phyloP scores from a whole-genome alignment of 37 sponge, comb jelly and placozoan species.

The Spongilla lacustris region DNA sequence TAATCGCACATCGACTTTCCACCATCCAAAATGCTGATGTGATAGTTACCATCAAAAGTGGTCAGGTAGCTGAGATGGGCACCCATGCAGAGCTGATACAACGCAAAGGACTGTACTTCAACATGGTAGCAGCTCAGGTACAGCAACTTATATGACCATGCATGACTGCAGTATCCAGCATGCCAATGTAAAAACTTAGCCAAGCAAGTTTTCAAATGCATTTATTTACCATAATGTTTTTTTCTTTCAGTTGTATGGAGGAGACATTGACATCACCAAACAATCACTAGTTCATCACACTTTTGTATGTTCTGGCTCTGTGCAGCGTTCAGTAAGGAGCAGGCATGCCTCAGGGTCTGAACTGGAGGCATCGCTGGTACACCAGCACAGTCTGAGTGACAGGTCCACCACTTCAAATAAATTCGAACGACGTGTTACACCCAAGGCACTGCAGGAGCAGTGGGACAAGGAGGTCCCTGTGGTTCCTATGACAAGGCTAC shows the following conservation, averaged over 20 bases:
- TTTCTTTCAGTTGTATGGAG: not conserved
- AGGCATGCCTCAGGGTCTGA: not conserved
- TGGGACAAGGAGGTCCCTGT: conserved; percentile 42
- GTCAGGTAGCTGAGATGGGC: conserved; percentile 55
- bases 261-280: not conserved
- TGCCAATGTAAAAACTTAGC: too few relatives aligned
- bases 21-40: conserved; percentile 67
- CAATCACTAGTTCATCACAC: not conserved
- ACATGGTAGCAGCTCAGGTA: conserved; percentile 34
- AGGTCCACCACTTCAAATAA: not conserved
- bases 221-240: too few relatives aligned
- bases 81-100: conserved; percentile 40
- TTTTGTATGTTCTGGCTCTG: not conserved
- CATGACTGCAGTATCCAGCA: too few relatives aligned
- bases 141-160: conserved; percentile 24
- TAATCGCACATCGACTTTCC: conserved; percentile 72
- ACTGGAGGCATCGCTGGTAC: not conserved
- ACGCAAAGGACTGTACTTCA: conserved; percentile 37
- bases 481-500: conserved; percentile 44
- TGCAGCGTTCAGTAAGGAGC: not conserved
- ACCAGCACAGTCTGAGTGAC: not conserved
- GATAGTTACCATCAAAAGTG: conserved; percentile 38
- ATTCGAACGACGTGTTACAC: not conserved
- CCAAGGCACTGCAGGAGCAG: not conserved
- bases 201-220: too few relatives aligned